Evolutionary conservation across 37 sponge, comb jelly and placozoan species (phyloP), one percentile per base, ranked within the genome.

Genomic region (Haliclona indistincta): DNA sequence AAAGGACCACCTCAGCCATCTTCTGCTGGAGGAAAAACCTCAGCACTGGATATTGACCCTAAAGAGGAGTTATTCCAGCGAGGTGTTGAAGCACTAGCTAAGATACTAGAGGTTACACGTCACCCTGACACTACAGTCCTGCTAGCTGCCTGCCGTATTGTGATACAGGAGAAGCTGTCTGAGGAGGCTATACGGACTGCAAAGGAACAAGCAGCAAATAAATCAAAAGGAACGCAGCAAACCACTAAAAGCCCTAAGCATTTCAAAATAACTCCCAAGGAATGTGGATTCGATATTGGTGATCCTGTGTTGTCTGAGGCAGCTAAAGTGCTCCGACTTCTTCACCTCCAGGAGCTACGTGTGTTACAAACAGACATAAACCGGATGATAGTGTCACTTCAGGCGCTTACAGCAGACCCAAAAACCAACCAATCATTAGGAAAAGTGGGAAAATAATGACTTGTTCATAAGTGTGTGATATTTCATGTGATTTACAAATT

Each of bases 391-490:
- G 95, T 98, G 25, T 73, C 88, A 29, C 91, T 81, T 0, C 99
- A 98, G 74, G 60, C 63, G 15, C 60, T 96, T 26, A 98, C 99
- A 43, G 96, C 99, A 7, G 77, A 98, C 54, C 99, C 99, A 2
- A 98, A 95, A 58, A 95, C 99, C 1, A 87, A 98, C 64, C 85
- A 88, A 19, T 74, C 82, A 38, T 77, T 98, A 29, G 94, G 99
- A 1, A 74, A 82, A 81, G 94, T 98, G 19, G 99, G 99, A 29
- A 77, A 71, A 37, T 98, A 64, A 81, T 58, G 28, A 15, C 51
- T 15, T 47, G 13, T 47, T 47, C 51, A 47, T 47, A 17, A 47
- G 15, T 47, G 51, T 17, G 10, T 47, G 10, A 29, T 61, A n/a
- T n/a, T 23, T 61, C 8, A 29, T 23, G 26, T 13, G 10, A 61